A percentile compares a stretch with the other conserved stretches of the same genome.
phyloP scores from a whole-genome alignment of 2,797 vertebrate genomes.

The Aphelocoma californica region DNA sequence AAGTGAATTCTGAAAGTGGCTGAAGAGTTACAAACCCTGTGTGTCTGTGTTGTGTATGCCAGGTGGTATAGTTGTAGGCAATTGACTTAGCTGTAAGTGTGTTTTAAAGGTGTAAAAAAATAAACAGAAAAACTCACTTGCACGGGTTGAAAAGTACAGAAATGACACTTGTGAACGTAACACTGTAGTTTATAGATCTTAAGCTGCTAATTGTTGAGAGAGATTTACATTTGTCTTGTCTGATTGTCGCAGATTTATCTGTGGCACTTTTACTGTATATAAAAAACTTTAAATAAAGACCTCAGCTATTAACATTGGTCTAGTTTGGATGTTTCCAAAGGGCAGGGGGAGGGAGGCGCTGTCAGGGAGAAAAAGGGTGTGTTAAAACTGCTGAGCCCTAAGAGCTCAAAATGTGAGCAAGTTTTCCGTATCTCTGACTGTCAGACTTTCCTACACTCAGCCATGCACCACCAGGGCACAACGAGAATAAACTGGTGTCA shows the following conservation, averaged over 20 bases:
- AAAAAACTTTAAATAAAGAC: slow-evolving; percentile 82
- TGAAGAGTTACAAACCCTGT: slow-evolving; percentile 64
- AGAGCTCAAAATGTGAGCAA: not conserved
- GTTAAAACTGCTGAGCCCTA: not conserved
- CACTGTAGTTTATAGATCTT: slow-evolving; percentile 81
- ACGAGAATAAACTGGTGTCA: not conserved
- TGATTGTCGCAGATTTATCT: slow-evolving; percentile 66
- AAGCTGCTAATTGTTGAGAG: slow-evolving; percentile 82
- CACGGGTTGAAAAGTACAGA: slow-evolving; percentile 77
- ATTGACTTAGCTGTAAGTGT: slow-evolving; percentile 77
- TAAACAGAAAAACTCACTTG: slow-evolving; percentile 73
- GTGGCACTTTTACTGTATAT: slow-evolving; percentile 80
- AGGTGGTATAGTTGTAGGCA: slow-evolving; percentile 71
- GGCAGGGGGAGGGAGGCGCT: not conserved
- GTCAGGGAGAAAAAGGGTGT: not conserved
- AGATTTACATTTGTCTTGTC: slow-evolving; percentile 80
- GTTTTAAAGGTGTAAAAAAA: slow-evolving; percentile 76
- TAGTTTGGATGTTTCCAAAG: slow-evolving; percentile 38
- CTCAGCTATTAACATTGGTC: slow-evolving; percentile 73
- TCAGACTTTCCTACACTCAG: not conserved
- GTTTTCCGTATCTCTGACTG: not conserved
- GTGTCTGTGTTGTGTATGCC: slow-evolving; percentile 76
- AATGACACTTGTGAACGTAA: slow-evolving; percentile 79
- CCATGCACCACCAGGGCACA: too few species aligned
- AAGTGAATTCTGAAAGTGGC: slow-evolving; percentile 69